phyloP scores from a whole-genome alignment of 2,888 invertebrate species.

The Pterostichus niger region DNA sequence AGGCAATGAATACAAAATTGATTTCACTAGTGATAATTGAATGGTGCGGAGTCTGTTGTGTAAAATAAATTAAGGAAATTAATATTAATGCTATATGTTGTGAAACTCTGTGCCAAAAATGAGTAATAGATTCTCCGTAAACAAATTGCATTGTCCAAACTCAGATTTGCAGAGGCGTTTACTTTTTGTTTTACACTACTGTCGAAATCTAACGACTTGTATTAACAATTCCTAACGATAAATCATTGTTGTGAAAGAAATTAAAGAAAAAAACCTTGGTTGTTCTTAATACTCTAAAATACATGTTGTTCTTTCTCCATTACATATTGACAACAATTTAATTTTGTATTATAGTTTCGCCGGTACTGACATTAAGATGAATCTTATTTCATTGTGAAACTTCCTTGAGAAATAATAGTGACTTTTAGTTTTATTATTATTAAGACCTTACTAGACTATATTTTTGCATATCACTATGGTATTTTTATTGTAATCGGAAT shows the following conservation, averaged over 20 bases:
- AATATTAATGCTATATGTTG: constrained; percentile 27
- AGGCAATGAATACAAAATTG: constrained; percentile 32
- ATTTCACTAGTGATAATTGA: constrained; percentile 31
- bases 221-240: constrained; percentile 48
- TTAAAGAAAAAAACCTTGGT: neutral
- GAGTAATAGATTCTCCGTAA: constrained; percentile 45
- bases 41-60: constrained; percentile 6
- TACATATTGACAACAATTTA: constrained; percentile 29
- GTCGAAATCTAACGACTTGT: constrained; percentile 56
- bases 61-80: constrained; percentile 45
- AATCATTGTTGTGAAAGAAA: constrained; percentile 51
- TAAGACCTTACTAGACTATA: constrained; percentile 10
- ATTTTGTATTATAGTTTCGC: constrained; percentile 34
- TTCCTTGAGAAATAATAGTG: constrained; percentile 16
- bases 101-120: constrained; percentile 39
- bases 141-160: constrained; percentile 53
- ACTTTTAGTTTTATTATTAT: constrained; percentile 42
- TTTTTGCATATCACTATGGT: constrained; percentile 49
- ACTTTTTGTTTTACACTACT: constrained; percentile 59
- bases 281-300: constrained; percentile 22
- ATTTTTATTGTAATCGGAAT: constrained; percentile 35
- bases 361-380: constrained; percentile 41
- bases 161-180: constrained; percentile 53
- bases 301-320: constrained; percentile 30
- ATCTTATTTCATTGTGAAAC: constrained; percentile 34